Evolutionary conservation across 2,888 invertebrate genomes (phyloP), one percentile per base, ranked within the genome.

Genomic region (Aproaerema taeniolella): DNA sequence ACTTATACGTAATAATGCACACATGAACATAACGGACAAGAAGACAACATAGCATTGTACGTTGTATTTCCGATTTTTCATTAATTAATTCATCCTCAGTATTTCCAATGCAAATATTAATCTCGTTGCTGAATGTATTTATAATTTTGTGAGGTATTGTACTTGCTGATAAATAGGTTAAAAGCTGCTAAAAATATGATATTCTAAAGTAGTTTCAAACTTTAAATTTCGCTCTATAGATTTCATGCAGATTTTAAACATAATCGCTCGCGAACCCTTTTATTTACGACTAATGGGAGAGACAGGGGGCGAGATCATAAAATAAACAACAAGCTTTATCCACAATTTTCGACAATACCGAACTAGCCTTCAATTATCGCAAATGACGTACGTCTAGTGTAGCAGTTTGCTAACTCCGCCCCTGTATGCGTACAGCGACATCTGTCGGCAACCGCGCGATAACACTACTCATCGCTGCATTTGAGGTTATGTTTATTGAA

Each of bases 401-500:
- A 47, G 51, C 50, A 56, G 55, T 58, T 58, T 46, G 43, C 43
- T 59, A 69, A 57, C 72, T 63, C 67, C 70, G 66, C 71, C 69
- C 58, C 50, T 34, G n/a, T n/a, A n/a, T n/a, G 17, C 20, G 14
- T 9, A 20, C 42, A 61, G 26, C 66, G 74, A 69, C 75, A 76
- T 75, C 75, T 78, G 46, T 65, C 47, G 51, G 25, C 38, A 12
- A 12, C 35, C 28, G 24, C 24, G 32, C 10, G 31, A 5, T 37
- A 58, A 57, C 53, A 20, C 20, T 29, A 16, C 28, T 34, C 25
- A 30, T 9, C 0, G 13, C 14, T 11, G 14, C 38, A 39, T 45
- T 71, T 56, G 55, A 78, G 79, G 77, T 78, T 78, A 78, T 64
- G 48, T 52, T 49, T n/a, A n/a, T 42, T 17, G 24, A 40, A 47